Percentiles rank a stretch among this genome's conserved stretches.
Conservation (phyloP, 2,113 vertebrate species). For the Cisticola juncidis region DNA sequence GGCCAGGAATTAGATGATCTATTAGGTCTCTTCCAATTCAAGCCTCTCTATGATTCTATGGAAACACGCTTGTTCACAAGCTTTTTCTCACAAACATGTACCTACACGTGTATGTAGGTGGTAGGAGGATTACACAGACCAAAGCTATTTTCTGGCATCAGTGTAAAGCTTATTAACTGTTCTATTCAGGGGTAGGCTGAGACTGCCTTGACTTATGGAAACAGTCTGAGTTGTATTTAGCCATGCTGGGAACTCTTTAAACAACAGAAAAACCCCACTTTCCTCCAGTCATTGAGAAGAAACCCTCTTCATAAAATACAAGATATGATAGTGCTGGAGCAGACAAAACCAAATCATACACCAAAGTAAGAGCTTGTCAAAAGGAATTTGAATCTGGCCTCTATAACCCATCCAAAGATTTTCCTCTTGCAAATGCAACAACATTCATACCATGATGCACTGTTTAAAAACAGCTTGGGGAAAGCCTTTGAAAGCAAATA, state of each 20-base stretch:
- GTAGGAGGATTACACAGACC: neutral
- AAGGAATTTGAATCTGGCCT: neutral
- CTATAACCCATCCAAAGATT: neutral
- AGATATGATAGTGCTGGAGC: neutral
- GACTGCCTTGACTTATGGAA: neutral
- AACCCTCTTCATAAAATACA: neutral
- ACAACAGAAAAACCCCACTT: neutral
- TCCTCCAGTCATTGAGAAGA: neutral
- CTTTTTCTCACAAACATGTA: neutral
- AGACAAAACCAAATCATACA: neutral
- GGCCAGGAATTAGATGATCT: neutral
- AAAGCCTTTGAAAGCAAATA: neutral
- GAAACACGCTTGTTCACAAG: neutral
- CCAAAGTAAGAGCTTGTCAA: neutral
- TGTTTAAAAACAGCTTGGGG: neutral
- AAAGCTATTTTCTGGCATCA: neutral
- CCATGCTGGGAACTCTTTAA: neutral
- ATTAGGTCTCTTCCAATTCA: neutral
- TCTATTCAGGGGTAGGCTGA: neutral
- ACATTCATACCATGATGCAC: neutral
- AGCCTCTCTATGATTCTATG: neutral
- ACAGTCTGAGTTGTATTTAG: neutral
- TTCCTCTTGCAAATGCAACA: neutral
- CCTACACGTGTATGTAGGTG: neutral
- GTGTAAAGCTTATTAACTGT: neutral